Evolutionary conservation across 1,140 invertebrate genomes (phyloP).

Genomic region (Orius insidiosus): DNA sequence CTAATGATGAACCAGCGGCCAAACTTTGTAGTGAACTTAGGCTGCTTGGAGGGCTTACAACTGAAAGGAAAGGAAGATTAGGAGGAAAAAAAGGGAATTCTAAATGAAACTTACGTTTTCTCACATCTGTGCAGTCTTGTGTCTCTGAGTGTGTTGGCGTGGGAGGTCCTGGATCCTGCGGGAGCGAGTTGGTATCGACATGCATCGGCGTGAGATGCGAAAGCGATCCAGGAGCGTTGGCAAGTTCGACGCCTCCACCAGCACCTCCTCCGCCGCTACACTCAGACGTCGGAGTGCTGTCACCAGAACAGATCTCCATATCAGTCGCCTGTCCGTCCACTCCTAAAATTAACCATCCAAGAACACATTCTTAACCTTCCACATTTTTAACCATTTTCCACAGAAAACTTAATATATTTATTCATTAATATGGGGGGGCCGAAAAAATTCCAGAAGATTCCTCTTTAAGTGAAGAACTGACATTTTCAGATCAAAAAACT

Average conservation of each 20-base stretch:
- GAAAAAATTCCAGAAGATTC: too few relatives aligned
- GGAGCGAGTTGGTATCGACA: conserved; percentile 17
- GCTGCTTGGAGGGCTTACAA: conserved; percentile 28
- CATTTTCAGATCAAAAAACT: too few relatives aligned
- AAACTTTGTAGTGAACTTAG: conserved; percentile 33
- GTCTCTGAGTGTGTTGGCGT: conserved; percentile 52
- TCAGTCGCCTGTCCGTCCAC: conserved; percentile 34
- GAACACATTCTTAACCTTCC: neutral
- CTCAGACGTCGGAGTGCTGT: conserved; percentile 61
- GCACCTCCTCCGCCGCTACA: conserved; percentile 23
- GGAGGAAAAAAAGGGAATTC: neutral
- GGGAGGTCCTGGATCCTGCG: conserved; percentile 33
- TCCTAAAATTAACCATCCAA: conserved; percentile 1
- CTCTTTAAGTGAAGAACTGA: too few relatives aligned
- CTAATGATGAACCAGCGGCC: conserved; percentile 8
- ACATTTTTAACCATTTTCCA: neutral
- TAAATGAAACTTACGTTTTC: conserved; percentile 30
- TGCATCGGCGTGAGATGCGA: conserved; percentile 11
- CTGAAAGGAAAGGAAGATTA: conserved; percentile 22
- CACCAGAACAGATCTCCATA: conserved; percentile 75
- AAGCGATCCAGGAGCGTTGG: conserved; percentile 13
- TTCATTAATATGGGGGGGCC: too few relatives aligned
- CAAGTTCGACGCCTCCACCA: conserved; percentile 6
- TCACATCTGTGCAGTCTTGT: conserved; percentile 39
- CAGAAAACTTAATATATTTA: neutral